Base-by-base conservation (phyloP, 2,113 vertebrate species). In the Gorsachius goisagi region DNA sequence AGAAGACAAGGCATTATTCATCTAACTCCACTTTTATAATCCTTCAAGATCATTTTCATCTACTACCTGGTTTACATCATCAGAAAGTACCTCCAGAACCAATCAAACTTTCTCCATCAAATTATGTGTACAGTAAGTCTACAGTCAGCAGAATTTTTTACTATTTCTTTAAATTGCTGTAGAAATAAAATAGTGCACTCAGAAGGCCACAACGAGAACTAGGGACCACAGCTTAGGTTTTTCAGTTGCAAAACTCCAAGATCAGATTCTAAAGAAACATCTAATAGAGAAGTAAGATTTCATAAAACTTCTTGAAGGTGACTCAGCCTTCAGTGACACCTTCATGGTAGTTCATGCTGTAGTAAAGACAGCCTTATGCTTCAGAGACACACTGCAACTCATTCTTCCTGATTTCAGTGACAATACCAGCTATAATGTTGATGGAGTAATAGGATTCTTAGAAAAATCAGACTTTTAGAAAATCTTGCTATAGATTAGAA, bases 121-220 rank as follows among this genome's bases (percentile, higher is more conserved):
- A 73, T 45, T 52, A 35, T 0, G 0, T 6, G 14, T 23, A 23
- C 15, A 44, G 5, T 35, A 69, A 56, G 6, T 24, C 13, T 49
- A 5, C 5, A 64, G 9, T 63, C 27, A 56, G 15, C 13, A 86
- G 23, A 88, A 52, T 27, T 68, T 39, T 45, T 76, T 20, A 19
- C 1, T 45, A 5, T 47, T 88, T 89, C 21, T 82, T 77, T 82
- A 68, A 83, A 73, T 55, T 6, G 7, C 9, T 37, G 17, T n/a
- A 50, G 23, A 85, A 71, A 15, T 53, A 77, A 78, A 78, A 44
- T 12, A 39, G 18, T 33, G 9, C 15, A 13, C 32, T 59, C 39
- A 63, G 45, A 47, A n/a, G 15, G 3, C 24, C 58, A 41, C n/a
- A 30, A 16, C 6, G 52, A 49, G 18, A 75, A 79, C 44, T 35